Evolutionary conservation across 1,140 invertebrate genomes (phyloP).

Genomic region (Danaus melanippus): DNA sequence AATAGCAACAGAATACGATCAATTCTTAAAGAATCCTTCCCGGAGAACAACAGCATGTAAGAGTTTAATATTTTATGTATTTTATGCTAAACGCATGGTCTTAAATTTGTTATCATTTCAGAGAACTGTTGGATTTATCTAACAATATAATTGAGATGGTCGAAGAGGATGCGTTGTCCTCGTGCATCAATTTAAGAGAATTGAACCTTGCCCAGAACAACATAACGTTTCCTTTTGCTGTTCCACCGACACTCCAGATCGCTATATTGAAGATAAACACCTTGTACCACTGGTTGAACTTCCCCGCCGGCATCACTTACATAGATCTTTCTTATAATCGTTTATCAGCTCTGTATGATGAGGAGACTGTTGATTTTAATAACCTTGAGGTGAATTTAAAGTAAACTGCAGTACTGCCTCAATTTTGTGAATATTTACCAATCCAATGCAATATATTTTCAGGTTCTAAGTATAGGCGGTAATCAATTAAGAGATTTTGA

Average conservation of each 20-base stretch:
- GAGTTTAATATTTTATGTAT: conserved; percentile 22
- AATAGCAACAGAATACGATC: conserved; percentile 55
- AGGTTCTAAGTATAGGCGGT: conserved; percentile 60
- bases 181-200: conserved; percentile 46
- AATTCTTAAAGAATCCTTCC: conserved; percentile 54
- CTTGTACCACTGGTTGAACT: conserved; percentile 56
- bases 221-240: conserved; percentile 50
- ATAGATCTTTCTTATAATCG: conserved; percentile 65
- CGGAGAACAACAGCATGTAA: conserved; percentile 53
- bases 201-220: conserved; percentile 64
- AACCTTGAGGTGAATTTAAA: conserved; percentile 52
- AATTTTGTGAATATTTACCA: no score
- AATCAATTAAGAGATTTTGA: conserved; percentile 59
- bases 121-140: conserved; percentile 61
- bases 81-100: conserved; percentile 5
- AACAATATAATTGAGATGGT: conserved; percentile 64
- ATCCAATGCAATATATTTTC: conserved; percentile 24
- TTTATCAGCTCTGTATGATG: conserved; percentile 48
- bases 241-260: conserved; percentile 48
- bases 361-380: conserved; percentile 43
- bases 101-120: conserved; percentile 31
- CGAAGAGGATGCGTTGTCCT: conserved; percentile 49
- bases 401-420: conserved; percentile 17
- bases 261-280: conserved; percentile 56
- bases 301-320: conserved; percentile 53